A percentile compares a stretch with the other conserved stretches of the same genome.
These are phyloP conservation scores for Bolborhynchus lineola DNA, from an alignment of 2,113 vertebrate genomes.

Conservation along the genomic window DNA sequence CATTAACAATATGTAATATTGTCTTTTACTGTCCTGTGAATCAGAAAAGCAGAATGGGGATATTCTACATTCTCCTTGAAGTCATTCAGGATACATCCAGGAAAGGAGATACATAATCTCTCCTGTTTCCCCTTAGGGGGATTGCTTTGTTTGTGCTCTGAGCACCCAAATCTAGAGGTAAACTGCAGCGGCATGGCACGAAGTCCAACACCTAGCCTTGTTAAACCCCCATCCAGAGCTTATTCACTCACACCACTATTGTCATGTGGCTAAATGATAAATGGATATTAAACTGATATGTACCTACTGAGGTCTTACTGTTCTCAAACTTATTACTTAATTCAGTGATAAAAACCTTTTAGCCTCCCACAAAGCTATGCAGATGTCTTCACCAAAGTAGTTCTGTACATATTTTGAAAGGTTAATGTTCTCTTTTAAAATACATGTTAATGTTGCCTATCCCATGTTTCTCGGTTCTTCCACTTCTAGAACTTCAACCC, in stretches of 20 bases:
- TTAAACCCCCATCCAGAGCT: background rate
- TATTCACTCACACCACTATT: background rate
- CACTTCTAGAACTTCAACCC: background rate
- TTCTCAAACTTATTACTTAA: background rate
- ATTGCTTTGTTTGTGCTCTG: background rate
- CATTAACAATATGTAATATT: background rate
- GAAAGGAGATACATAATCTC: background rate
- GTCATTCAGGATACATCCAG: background rate
- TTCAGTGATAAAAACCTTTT: background rate
- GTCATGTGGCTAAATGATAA: background rate
- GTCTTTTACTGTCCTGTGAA: background rate
- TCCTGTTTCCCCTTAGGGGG: background rate
- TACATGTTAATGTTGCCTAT: background rate
- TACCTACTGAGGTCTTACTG: background rate
- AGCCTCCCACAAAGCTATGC: background rate
- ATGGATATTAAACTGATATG: background rate
- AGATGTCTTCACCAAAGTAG: background rate
- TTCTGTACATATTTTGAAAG: background rate
- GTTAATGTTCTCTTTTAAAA: background rate
- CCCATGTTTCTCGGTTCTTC: background rate
- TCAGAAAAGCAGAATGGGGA: background rate
- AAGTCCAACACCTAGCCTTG: background rate
- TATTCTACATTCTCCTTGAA: background rate
- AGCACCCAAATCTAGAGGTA: background rate
- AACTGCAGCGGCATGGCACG: background rate